Evolutionary conservation across 2,888 invertebrate species (phyloP).

Genomic region (Diloba caeruleocephala): DNA sequence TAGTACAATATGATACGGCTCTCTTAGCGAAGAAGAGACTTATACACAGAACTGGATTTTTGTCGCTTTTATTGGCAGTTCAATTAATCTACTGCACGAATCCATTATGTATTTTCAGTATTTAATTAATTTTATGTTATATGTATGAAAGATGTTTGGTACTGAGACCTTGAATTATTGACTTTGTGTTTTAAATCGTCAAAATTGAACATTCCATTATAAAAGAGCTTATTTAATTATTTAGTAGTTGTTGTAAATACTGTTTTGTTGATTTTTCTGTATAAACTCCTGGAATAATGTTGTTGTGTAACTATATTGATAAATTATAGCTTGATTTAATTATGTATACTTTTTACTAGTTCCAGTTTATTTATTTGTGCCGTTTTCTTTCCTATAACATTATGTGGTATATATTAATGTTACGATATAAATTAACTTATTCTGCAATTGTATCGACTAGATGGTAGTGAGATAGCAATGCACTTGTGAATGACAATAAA

Average conservation of each 20-base stretch:
- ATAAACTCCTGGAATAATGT: constrained; percentile 18
- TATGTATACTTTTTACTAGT: constrained; percentile 12
- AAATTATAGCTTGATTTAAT: constrained; percentile 24
- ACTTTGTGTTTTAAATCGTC: constrained; percentile 36
- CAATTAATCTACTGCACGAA: too few species aligned
- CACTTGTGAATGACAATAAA: constrained; percentile 89
- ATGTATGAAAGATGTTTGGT: constrained; percentile 33
- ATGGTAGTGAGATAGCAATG: constrained; percentile 73
- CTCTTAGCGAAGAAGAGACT: too few species aligned
- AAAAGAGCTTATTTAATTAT: constrained; percentile 74
- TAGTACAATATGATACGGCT: too few species aligned
- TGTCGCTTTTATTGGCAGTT: too few species aligned
- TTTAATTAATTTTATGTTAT: constrained; percentile 4
- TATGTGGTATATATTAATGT: constrained; percentile 24
- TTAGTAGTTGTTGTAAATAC: constrained; percentile 70
- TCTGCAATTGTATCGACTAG: constrained; percentile 59
- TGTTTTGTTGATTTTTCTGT: constrained; percentile 49
- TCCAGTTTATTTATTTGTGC: constrained; percentile 38
- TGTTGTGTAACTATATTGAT: constrained; percentile 13
- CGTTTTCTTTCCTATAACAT: constrained; percentile 41
- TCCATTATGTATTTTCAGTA: background rate
- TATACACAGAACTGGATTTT: too few species aligned
- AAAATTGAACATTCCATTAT: constrained; percentile 75
- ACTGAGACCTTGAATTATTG: constrained; percentile 32
- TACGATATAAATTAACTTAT: constrained; percentile 36